phyloP scores from a whole-genome alignment of 2,888 invertebrate species.

The Lordiphosa fenestrarum region DNA sequence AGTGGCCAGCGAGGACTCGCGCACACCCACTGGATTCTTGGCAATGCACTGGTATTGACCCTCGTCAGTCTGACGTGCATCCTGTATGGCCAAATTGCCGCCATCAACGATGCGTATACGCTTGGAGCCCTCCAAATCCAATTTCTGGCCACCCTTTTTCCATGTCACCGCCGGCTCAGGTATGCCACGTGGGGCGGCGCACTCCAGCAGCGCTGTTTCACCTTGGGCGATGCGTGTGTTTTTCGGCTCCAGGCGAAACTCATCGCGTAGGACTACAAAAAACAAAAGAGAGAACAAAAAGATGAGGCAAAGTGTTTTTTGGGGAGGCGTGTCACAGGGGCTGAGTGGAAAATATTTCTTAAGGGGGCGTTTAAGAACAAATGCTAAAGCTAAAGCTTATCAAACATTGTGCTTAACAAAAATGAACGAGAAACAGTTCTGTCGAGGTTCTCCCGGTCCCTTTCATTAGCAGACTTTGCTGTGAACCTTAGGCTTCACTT shows the following conservation, averaged over 20 bases:
- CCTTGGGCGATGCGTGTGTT: constrained; percentile 91
- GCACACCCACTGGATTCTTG: constrained; percentile 88
- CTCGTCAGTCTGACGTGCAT: constrained; percentile 88
- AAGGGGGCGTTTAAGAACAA: no score
- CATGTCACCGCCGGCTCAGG: constrained; percentile 93
- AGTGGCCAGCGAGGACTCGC: constrained; percentile 87
- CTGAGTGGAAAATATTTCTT: no score
- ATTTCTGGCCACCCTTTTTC: constrained; percentile 91
- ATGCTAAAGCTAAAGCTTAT: no score
- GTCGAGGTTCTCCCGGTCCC: no score
- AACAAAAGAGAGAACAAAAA: constrained; percentile 30
- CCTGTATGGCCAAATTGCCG: constrained; percentile 90
- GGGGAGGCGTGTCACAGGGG: constrained; percentile 11
- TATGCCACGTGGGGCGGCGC: constrained; percentile 92
- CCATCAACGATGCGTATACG: constrained; percentile 89
- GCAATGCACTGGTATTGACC: constrained; percentile 92
- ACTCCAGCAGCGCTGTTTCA: constrained; percentile 91
- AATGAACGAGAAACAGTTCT: no score
- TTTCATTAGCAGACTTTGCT: no score
- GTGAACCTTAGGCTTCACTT: no score
- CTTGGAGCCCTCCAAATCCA: constrained; percentile 86
- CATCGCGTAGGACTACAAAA: constrained; percentile 89
- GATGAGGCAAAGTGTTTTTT: constrained; percentile 39
- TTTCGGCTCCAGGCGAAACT: constrained; percentile 92
- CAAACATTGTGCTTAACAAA: no score